Conservation (phyloP, 2,113 vertebrate genomes). For the Lonchura striata region DNA sequence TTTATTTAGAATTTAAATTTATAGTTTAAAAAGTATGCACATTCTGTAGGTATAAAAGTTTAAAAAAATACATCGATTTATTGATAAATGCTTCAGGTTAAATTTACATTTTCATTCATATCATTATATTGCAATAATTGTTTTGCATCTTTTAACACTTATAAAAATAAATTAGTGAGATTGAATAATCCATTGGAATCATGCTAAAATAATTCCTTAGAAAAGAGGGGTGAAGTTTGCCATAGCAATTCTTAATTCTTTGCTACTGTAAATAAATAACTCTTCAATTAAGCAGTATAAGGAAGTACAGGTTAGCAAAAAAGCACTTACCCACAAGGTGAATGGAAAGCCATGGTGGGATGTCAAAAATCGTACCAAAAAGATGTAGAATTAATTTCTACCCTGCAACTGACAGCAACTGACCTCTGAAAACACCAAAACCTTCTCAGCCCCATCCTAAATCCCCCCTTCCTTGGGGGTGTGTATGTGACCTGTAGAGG, state of each 20-base stretch:
- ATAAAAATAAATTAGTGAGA: conserved; percentile 74
- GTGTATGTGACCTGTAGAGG: not conserved
- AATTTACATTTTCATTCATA: conserved; percentile 71
- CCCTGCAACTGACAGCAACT: not conserved
- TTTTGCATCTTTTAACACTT: conserved; percentile 55
- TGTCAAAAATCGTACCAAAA: not conserved
- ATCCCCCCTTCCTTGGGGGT: not conserved
- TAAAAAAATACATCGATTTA: conserved; percentile 72
- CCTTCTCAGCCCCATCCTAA: not conserved
- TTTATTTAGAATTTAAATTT: conserved; percentile 72
- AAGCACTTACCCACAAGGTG: conserved; percentile 12
- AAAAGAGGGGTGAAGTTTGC: conserved; percentile 26
- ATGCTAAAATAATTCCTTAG: conserved; percentile 60
- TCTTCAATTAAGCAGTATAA: conserved; percentile 39
- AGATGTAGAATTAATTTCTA: not conserved
- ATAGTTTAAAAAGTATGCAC: conserved; percentile 67
- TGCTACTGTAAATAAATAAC: conserved; percentile 72
- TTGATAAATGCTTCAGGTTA: conserved; percentile 69
- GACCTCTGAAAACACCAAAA: not conserved
- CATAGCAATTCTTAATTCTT: conserved; percentile 14
- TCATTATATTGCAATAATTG: conserved; percentile 54
- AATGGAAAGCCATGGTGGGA: not conserved
- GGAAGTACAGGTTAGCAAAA: conserved; percentile 23
- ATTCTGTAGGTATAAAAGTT: conserved; percentile 70
- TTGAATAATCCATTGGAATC: conserved; percentile 43